phyloP scores from a whole-genome alignment of 2,888 invertebrate genomes.

The Vannuccia rotundouncinata region DNA sequence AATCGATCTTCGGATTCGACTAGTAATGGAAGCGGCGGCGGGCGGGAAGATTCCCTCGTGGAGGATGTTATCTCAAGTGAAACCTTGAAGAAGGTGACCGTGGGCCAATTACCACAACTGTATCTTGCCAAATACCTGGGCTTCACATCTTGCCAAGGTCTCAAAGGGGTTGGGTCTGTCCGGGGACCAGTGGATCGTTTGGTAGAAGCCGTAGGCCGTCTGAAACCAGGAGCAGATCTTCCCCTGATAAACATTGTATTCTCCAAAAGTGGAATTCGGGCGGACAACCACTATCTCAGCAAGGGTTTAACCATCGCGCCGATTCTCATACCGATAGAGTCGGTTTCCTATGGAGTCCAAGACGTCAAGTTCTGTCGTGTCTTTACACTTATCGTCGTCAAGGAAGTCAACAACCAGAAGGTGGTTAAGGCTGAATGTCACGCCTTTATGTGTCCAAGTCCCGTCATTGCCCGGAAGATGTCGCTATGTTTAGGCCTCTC shows the following conservation, averaged over 20 bases:
- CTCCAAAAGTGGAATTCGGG: conserved; percentile 48
- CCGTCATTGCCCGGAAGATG: neutral
- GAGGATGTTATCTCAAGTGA: neutral
- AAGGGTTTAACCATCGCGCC: conserved; percentile 43
- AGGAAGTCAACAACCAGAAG: conserved; percentile 47
- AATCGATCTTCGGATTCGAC: neutral
- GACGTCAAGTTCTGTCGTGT: conserved; percentile 53
- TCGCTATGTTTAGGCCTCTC: neutral
- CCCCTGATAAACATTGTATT: conserved; percentile 51
- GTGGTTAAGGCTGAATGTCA: conserved; percentile 49
- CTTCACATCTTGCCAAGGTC: conserved; percentile 46
- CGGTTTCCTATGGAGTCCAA: conserved; percentile 55
- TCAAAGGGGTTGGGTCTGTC: conserved; percentile 51
- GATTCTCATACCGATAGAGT: conserved; percentile 51
- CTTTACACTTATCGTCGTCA: conserved; percentile 53
- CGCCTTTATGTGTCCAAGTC: conserved; percentile 46
- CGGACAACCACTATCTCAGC: conserved; percentile 48
- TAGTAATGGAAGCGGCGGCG: neutral
- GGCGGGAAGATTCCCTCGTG: neutral
- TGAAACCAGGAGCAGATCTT: conserved; percentile 47
- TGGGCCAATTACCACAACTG: conserved; percentile 48
- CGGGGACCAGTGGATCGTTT: conserved; percentile 51
- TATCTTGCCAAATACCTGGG: conserved; percentile 56
- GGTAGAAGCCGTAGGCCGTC: conserved; percentile 46
- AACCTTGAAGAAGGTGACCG: conserved; percentile 25